Evolutionary conservation across 2,888 invertebrate genomes (phyloP), one percentile per base, ranked within the genome.

Genomic region (Altica lythri): DNA sequence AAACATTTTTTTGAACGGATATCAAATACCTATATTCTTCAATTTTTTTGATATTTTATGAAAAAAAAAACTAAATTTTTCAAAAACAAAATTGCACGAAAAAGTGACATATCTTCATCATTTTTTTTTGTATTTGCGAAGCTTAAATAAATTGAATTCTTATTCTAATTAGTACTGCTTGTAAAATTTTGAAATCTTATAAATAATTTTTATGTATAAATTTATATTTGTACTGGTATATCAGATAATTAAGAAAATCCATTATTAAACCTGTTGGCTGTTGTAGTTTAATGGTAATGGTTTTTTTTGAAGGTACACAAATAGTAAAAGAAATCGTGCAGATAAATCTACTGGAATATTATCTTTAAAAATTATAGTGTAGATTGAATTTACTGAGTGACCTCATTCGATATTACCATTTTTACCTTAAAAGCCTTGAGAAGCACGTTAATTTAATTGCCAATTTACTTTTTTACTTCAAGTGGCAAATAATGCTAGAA

Each of bases 401-500:
- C 34, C 34, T 34, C 12, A 12, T 34, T 34, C 8, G n/a, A 8
- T 27, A n/a, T n/a, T 27, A n/a, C 9, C 8, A 27, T 27, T 27
- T 27, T 27, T 34, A 34, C 34, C 8, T 34, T 34, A 6, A 13
- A 34, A 14, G 16, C 34, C 34, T 34, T 34, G 34, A 34, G 34
- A 16, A 10, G 34, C 27, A 27, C 2, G 27, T 10, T 8, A 10
- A 34, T 34, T 13, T 34, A 34, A 13, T 34, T 34, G 9, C 16
- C 12, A 27, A 10, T 34, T 34, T 25, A 5, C 2, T 13, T 14
- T 13, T 27, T 27, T 4, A 27, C 9, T 27, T 27, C 27, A 8
- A 27, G 4, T 9, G 27, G 8, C 3, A 27, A 27, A 27, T 27
- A 27, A 27, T 27, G 8, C 27, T 27, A 27, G 27, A 27, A 9